Evolutionary conservation across 2,888 invertebrate species (phyloP).

Genomic region (Ormyrus thymus): DNA sequence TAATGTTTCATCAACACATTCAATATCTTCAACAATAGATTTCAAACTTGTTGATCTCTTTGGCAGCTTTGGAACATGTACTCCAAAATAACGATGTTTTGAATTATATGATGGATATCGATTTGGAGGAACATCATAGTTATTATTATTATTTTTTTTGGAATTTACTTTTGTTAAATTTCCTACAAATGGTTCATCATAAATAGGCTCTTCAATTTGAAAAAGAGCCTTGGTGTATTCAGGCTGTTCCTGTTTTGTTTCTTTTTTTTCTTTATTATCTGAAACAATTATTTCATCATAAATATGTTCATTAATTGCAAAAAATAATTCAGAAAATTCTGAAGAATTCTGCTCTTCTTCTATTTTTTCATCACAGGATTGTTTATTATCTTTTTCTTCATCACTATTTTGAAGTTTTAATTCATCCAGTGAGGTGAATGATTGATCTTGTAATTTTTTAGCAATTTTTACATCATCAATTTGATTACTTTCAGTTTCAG

Average conservation of each 20-base stretch:
- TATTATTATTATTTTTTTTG: conserved; percentile 22
- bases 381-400: conserved; percentile 2
- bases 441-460: conserved; percentile 59
- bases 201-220: conserved; percentile 59
- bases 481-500: conserved; percentile 54
- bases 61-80: conserved; percentile 61
- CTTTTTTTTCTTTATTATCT: conserved; percentile 14
- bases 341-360: conserved; percentile 18
- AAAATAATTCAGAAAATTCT: conserved; percentile 52
- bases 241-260: conserved; percentile 18
- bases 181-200: conserved; percentile 62
- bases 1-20: conserved; percentile 62
- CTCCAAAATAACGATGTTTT: conserved; percentile 52
- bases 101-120: conserved; percentile 39
- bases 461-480: conserved; percentile 62
- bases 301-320: conserved; percentile 58
- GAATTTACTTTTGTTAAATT: conserved; percentile 48
- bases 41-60: conserved; percentile 63
- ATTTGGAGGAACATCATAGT: conserved; percentile 45
- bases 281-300: conserved; percentile 58
- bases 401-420: conserved; percentile 6
- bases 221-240: conserved; percentile 47
- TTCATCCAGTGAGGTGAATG: conserved; percentile 43
- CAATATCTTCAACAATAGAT: conserved; percentile 68
- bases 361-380: background rate